These are phyloP conservation scores for Setipinna tenuifilis DNA, from an alignment of 2,797 vertebrate species.

Conservation along the genomic window DNA sequence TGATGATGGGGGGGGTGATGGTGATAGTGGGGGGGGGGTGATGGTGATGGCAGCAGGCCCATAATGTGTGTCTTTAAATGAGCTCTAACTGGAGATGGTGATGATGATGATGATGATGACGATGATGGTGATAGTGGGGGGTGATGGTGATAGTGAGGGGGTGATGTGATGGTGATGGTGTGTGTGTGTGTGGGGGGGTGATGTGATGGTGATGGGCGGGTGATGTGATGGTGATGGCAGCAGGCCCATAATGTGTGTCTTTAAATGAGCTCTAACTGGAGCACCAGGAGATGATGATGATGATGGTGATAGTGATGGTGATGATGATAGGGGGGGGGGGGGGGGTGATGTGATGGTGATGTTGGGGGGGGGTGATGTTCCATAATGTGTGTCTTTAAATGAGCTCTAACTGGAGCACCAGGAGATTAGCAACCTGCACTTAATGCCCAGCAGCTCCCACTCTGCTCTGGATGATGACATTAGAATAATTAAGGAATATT, in stretches of 20 bases:
- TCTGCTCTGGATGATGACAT: conserved; percentile 78
- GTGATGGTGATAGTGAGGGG: not conserved
- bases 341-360: conserved; percentile 2
- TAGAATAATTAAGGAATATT: conserved; percentile 82
- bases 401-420: conserved; percentile 72
- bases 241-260: conserved; percentile 73
- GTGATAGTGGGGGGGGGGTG: no score
- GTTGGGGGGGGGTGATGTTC: conserved; percentile 51
- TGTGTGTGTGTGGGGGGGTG: not conserved
- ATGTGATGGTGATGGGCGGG: no score
- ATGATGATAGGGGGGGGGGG: not conserved
- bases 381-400: conserved; percentile 70
- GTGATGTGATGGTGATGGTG: not conserved
- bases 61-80: no score
- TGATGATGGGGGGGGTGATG: not conserved
- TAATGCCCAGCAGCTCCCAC: conserved; percentile 72
- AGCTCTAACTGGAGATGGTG: conserved; percentile 10
- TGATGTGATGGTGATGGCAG: no score
- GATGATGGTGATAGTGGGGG: no score
- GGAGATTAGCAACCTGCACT: conserved; percentile 76
- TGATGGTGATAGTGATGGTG: conserved; percentile 29
- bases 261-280: conserved; percentile 72
- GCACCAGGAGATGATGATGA: conserved; percentile 64
- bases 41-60: no score
- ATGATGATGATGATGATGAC: conserved; percentile 7